These are phyloP conservation scores for Euphonia xanthogaster DNA, from an alignment of 2,797 vertebrate genomes.

Conservation along the genomic window DNA sequence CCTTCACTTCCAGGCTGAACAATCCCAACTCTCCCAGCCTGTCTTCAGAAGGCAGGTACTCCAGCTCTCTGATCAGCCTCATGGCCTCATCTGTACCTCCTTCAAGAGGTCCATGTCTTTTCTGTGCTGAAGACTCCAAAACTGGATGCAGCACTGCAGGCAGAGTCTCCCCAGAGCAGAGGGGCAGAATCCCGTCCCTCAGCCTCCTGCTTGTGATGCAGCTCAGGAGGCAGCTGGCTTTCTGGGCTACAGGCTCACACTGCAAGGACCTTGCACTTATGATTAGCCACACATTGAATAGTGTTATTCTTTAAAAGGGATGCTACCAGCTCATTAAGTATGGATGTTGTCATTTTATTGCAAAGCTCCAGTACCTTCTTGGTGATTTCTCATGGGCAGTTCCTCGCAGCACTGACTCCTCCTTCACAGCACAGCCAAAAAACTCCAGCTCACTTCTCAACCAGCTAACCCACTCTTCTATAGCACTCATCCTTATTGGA, in stretches of 20 bases:
- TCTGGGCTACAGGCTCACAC: not conserved
- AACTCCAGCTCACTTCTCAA: too few species aligned
- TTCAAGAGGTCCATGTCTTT: not conserved
- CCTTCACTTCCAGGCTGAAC: not conserved
- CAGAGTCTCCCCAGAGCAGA: not conserved
- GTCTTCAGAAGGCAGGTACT: not conserved
- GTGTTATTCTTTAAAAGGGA: not conserved
- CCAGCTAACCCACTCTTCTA: too few species aligned
- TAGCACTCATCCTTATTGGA: too few species aligned
- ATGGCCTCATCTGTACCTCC: not conserved
- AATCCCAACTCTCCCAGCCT: not conserved
- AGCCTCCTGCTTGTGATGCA: not conserved
- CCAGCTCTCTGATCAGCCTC: not conserved
- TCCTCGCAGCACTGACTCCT: too few species aligned
- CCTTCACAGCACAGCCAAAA: too few species aligned
- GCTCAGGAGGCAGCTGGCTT: not conserved
- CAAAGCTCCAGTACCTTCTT: too few species aligned
- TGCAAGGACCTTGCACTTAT: not conserved
- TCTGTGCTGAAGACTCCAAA: not conserved
- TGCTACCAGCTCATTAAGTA: not conserved
- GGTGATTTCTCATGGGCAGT: too few species aligned
- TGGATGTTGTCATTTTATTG: too few species aligned
- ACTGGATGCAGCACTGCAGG: not conserved
- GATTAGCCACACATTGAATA: rapidly evolving
- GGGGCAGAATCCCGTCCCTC: not conserved